Evolutionary conservation across 1,140 invertebrate genomes (phyloP).

Genomic region (Drosophila miranda): DNA sequence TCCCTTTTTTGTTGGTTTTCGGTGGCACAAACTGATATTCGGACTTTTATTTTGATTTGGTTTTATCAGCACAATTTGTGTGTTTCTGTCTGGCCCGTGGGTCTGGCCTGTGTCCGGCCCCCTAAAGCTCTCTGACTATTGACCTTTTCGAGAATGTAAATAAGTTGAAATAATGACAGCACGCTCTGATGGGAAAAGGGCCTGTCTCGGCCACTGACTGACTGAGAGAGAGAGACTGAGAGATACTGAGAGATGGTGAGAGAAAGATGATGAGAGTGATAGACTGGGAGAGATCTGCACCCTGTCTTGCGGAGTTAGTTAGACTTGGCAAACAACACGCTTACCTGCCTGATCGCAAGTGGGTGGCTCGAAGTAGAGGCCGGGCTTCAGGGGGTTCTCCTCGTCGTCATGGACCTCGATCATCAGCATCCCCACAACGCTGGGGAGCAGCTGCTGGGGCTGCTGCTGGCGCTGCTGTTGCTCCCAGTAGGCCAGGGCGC

Average conservation of each 20-base stretch:
- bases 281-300: constrained; percentile 20
- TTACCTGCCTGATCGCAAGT: constrained; percentile 82
- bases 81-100: constrained; percentile 5
- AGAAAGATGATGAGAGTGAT: constrained; percentile 17
- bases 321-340: constrained; percentile 80
- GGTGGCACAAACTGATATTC: not conserved
- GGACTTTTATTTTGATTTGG: not conserved
- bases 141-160: constrained; percentile 53
- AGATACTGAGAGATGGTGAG: constrained; percentile 9
- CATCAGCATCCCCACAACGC: constrained; percentile 65
- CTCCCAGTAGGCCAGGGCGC: constrained; percentile 77
- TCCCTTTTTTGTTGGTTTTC: constrained; percentile 2
- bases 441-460: constrained; percentile 26
- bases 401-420: constrained; percentile 81
- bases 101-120: constrained; percentile 54
- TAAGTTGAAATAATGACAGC: constrained; percentile 20
- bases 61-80: constrained; percentile 33
- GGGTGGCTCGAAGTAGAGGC: constrained; percentile 75
- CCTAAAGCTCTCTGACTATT: constrained; percentile 43
- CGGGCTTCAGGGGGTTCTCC: constrained; percentile 73
- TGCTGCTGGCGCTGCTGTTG: constrained; percentile 41
- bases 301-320: constrained; percentile 58
- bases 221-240: not conserved
- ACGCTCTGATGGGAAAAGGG: constrained; percentile 20
- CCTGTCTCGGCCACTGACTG: constrained; percentile 17